Conservation (phyloP, 2,888 invertebrate species). For the Tipula helvola region DNA sequence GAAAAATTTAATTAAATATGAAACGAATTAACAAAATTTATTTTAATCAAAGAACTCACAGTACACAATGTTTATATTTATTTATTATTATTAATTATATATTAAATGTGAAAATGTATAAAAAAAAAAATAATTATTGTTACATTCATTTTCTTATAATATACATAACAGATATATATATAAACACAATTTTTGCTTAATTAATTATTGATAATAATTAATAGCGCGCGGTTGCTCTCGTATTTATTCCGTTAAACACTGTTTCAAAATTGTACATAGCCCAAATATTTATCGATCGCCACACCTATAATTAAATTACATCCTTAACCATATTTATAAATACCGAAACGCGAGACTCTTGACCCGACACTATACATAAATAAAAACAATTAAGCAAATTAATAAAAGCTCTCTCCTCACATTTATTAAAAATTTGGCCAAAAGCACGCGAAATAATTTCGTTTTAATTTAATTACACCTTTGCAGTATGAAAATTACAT, state of each 20-base stretch:
- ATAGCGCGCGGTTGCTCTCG: neutral
- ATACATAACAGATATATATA: neutral
- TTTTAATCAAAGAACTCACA: neutral
- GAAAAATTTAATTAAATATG: neutral
- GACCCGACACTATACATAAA: neutral
- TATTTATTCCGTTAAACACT: neutral
- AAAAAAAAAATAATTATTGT: neutral
- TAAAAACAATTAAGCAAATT: neutral
- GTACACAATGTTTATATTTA: neutral
- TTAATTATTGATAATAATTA: neutral
- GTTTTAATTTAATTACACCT: neutral
- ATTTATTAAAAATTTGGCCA: neutral
- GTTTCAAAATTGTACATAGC: neutral
- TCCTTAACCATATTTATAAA: neutral
- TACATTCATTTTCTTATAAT: conserved; percentile 4
- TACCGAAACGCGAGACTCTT: neutral
- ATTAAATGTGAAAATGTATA: neutral
- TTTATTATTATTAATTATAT: neutral
- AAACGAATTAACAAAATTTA: neutral
- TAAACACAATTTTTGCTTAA: neutral
- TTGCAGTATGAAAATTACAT: neutral
- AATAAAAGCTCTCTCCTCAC: neutral
- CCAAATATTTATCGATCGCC: neutral
- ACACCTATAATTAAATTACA: neutral
- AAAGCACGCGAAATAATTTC: neutral